Percentiles rank a stretch among this genome's conserved stretches.
Conservation (phyloP, 2,113 vertebrate species). For the Nipponia nippon region DNA sequence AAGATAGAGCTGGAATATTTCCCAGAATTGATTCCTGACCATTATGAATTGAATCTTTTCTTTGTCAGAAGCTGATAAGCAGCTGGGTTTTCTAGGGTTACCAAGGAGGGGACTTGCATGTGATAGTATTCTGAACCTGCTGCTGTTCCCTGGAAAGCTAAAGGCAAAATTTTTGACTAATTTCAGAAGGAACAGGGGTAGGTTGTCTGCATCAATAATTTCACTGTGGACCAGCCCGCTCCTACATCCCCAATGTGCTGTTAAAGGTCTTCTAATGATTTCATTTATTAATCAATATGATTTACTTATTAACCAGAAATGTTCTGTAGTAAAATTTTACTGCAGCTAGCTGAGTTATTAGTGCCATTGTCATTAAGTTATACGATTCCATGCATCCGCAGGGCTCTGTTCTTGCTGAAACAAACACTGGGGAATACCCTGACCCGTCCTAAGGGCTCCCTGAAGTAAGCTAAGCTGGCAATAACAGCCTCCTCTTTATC, state of each 20-base stretch:
- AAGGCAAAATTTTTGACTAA: not conserved
- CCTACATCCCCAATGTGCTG: not conserved
- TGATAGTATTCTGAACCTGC: not conserved
- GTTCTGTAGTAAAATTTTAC: not conserved
- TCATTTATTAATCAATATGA: not conserved
- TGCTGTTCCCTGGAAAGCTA: not conserved
- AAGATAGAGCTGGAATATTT: not conserved
- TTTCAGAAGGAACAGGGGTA: not conserved
- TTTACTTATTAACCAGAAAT: constrained; percentile 1
- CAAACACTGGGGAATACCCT: not conserved
- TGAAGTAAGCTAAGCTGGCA: not conserved
- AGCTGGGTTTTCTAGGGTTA: not conserved
- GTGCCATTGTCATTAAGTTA: not conserved
- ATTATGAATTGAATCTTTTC: not conserved
- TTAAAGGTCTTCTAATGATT: not conserved
- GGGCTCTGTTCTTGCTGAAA: not conserved
- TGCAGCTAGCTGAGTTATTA: not conserved
- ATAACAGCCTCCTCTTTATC: not conserved
- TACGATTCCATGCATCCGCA: not conserved
- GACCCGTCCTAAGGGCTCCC: not conserved
- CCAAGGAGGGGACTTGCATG: not conserved
- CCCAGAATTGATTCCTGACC: not conserved
- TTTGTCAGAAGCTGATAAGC: not conserved
- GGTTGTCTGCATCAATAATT: not conserved
- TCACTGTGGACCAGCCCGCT: not conserved